These are phyloP conservation scores for Polyergus mexicanus DNA, from an alignment of 1,140 invertebrate genomes.

Conservation along the genomic window DNA sequence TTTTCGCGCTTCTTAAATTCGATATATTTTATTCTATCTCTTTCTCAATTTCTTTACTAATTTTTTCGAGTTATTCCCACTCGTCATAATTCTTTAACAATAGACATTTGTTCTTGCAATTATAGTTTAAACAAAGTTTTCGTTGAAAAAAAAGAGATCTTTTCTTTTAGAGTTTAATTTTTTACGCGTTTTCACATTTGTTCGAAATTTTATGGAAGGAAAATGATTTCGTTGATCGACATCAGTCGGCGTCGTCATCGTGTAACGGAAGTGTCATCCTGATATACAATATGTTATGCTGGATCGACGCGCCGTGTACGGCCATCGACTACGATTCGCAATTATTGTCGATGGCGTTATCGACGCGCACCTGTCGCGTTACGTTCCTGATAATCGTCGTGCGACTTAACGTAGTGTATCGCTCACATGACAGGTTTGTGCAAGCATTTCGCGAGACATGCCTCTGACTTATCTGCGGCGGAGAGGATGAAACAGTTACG, in stretches of 20 bases:
- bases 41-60: background rate
- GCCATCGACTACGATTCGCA: constrained; percentile 81
- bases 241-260: constrained; percentile 71
- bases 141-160: background rate
- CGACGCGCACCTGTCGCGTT: constrained; percentile 80
- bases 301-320: constrained; percentile 76
- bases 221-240: constrained; percentile 32
- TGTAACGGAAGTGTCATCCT: constrained; percentile 78
- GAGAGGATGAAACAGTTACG: constrained; percentile 38
- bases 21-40: background rate
- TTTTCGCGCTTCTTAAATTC: background rate
- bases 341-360: constrained; percentile 83
- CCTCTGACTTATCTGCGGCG: constrained; percentile 45
- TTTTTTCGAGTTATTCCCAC: background rate
- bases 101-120: background rate
- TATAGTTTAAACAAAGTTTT: background rate
- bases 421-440: constrained; percentile 73
- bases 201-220: background rate
- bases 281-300: constrained; percentile 80
- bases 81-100: background rate
- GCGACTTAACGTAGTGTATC: constrained; percentile 78
- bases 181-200: background rate
- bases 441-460: constrained; percentile 51
- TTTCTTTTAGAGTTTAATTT: background rate
- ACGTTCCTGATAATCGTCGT: constrained; percentile 79